Base-by-base conservation (phyloP, 2,888 invertebrate genomes). In the Tridacna crocea region DNA sequence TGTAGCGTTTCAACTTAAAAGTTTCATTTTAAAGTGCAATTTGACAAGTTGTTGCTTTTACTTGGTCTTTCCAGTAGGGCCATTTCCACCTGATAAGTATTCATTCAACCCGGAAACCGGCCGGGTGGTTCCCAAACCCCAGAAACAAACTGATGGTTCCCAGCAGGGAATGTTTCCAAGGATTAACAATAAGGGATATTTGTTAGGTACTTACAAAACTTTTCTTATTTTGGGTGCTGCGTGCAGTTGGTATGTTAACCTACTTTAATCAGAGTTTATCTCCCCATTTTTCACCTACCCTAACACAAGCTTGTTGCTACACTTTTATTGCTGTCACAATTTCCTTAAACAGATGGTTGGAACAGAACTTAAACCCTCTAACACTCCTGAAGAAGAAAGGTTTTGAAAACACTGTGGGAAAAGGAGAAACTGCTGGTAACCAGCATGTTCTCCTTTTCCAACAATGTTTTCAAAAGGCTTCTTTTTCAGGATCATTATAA, bases 51-150 rank as follows among this genome's bases (percentile, higher is more conserved):
- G 2, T 61, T 65, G 65, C 24, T 46, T 68, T 19, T 68, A 47
- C n/a, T 8, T 68, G 68, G 68, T 19, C n/a, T 76, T 84, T 84
- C 58, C 81, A 84, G 81, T 84, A 55, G 73, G 77, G 72, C 76
- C 79, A 48, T 84, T 84, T 58, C 81, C 84, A 77, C 84, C 84
- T 65, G 84, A 84, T 73, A 88, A 87, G 79, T 84, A 87, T 83
- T 84, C 86, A 77, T 76, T 84, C 80, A 88, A 88, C 83, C 84
- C 89, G 46, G 89, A 89, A 82, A 87, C 87, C 19, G 87, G 89
- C 66, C 81, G 88, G 27, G 82, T 87, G 58, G 83, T 79, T 66
- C 82, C 88, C 46, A 85, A 82, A 72, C 77, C 51, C 73, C 83
- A 76, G 61, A 82, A 80, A 70, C 74, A 79, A 36, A 58, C 76